Percentiles rank a stretch among this genome's conserved stretches.
These are phyloP conservation scores for Oophaga sylvatica DNA, from an alignment of 2,797 vertebrate genomes.

Conservation along the genomic window DNA sequence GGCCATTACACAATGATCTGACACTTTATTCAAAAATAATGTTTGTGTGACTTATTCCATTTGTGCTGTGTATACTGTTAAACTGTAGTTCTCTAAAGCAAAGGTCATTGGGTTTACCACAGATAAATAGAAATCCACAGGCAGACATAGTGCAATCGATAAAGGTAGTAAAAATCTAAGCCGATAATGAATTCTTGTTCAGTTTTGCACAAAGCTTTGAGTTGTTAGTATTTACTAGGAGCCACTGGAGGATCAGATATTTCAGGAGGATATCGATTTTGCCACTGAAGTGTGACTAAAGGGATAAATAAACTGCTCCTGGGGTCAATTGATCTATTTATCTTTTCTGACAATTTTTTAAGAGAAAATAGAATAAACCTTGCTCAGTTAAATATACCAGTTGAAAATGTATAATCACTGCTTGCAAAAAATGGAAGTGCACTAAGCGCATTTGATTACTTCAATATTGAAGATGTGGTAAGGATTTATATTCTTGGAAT, in stretches of 20 bases:
- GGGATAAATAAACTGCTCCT: constrained; percentile 83
- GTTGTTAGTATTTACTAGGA: constrained; percentile 81
- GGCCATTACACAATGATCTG: constrained; percentile 49
- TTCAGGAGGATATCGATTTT: constrained; percentile 83
- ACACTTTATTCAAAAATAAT: constrained; percentile 61
- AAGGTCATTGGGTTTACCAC: constrained; percentile 75
- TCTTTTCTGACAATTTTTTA: constrained; percentile 78
- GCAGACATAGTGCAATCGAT: constrained; percentile 77
- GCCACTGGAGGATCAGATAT: constrained; percentile 77
- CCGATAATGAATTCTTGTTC: constrained; percentile 81
- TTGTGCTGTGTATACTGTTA: constrained; percentile 63
- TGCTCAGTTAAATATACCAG: constrained; percentile 75
- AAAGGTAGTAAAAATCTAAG: constrained; percentile 78
- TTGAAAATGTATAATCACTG: constrained; percentile 18
- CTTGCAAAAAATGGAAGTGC: neutral
- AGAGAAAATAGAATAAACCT: constrained; percentile 78
- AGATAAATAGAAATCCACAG: constrained; percentile 82
- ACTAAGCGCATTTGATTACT: neutral
- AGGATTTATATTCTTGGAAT: constrained; percentile 5
- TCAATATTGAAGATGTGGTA: neutral
- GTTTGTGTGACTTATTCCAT: constrained; percentile 57
- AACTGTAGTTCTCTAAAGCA: constrained; percentile 68
- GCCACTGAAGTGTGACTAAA: constrained; percentile 83
- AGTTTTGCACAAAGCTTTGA: constrained; percentile 73
- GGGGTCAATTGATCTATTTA: constrained; percentile 82